A percentile compares a stretch with the other conserved stretches of the same genome.
Evolutionary conservation across 1,140 invertebrate genomes (phyloP).

Genomic region (Sinonovacula constricta): DNA sequence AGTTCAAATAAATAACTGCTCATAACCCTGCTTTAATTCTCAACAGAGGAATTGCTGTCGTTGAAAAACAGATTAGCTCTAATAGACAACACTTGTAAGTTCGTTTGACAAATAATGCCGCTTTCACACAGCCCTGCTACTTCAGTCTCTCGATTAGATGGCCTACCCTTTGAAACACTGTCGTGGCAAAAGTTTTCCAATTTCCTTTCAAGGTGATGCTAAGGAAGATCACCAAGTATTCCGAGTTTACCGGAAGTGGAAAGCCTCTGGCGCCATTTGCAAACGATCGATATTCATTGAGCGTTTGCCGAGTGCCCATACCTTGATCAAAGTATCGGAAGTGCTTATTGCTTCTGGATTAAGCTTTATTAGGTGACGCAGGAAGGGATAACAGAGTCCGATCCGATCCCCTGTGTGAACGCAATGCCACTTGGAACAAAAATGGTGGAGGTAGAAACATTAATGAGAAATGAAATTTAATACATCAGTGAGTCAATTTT

Average conservation of each 20-base stretch:
- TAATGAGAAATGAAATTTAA: not conserved
- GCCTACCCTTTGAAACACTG: conserved; percentile 34
- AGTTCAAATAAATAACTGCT: conserved; percentile 40
- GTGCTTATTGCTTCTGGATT: conserved; percentile 49
- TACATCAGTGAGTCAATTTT: not conserved
- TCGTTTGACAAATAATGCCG: conserved; percentile 43
- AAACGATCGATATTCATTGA: conserved; percentile 47
- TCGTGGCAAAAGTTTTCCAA: conserved; percentile 48
- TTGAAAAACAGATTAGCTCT: conserved; percentile 35
- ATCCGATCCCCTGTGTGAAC: not conserved
- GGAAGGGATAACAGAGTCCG: not conserved
- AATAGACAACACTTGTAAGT: conserved; percentile 52
- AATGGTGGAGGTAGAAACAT: not conserved
- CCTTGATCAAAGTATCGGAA: conserved; percentile 53
- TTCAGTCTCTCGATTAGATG: conserved; percentile 29
- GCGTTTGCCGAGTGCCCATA: conserved; percentile 24
- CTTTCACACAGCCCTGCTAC: conserved; percentile 40
- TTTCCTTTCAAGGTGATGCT: conserved; percentile 51
- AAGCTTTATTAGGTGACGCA: conserved; percentile 36
- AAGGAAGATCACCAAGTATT: conserved; percentile 42
- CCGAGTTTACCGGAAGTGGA: conserved; percentile 40
- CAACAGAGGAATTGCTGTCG: conserved; percentile 15
- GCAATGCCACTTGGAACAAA: not conserved
- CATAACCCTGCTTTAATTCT: conserved; percentile 35
- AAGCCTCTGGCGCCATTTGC: conserved; percentile 29